Conservation (phyloP, 2,113 vertebrate genomes). For the Cercocebus atys region DNA sequence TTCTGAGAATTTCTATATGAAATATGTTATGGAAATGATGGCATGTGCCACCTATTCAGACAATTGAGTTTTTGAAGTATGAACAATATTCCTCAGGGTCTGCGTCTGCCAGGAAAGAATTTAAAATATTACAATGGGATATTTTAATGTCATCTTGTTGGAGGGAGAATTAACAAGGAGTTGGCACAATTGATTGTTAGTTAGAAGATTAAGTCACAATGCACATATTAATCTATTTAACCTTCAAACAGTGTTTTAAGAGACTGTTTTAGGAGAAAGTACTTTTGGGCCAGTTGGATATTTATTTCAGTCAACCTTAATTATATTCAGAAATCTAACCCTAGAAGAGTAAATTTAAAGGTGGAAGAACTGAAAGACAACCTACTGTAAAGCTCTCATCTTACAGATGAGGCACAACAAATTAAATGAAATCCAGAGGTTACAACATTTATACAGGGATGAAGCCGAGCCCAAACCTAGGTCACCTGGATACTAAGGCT, state of each 20-base stretch:
- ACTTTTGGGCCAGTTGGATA: neutral
- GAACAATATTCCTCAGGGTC: slow-evolving; percentile 27
- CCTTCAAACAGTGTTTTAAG: neutral
- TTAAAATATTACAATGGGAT: neutral
- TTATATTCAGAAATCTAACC: slow-evolving; percentile 27
- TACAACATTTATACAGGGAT: neutral
- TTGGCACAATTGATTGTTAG: slow-evolving; percentile 8
- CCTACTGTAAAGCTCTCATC: neutral
- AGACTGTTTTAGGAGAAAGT: neutral
- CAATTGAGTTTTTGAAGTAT: neutral
- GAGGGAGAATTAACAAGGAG: slow-evolving; percentile 1
- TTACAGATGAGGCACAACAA: neutral
- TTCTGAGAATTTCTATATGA: neutral
- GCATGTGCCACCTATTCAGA: neutral
- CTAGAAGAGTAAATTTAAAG: slow-evolving; percentile 24
- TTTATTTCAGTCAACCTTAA: neutral
- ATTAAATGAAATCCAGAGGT: neutral
- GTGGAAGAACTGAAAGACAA: neutral
- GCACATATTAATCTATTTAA: slow-evolving; percentile 11
- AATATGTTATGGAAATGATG: neutral
- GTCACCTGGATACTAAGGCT: neutral
- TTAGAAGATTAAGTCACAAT: slow-evolving; percentile 2
- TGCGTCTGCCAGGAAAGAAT: slow-evolving; percentile 30
- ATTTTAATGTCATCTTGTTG: slow-evolving; percentile 38
- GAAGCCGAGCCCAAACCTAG: neutral